These are phyloP conservation scores for Eustalomyia histrio DNA, from an alignment of 2,888 invertebrate species.

Conservation along the genomic window DNA sequence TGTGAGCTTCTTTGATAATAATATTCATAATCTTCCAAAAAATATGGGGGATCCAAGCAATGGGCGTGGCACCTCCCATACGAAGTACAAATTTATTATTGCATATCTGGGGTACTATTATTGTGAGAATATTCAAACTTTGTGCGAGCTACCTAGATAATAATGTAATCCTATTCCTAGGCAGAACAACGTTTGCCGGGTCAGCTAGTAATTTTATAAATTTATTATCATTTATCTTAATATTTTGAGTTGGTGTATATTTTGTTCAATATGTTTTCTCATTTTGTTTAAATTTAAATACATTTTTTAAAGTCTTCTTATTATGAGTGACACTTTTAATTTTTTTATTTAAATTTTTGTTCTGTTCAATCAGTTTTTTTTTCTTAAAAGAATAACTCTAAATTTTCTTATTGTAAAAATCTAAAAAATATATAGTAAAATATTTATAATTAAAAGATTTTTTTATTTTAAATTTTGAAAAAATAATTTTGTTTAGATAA, in stretches of 20 bases:
- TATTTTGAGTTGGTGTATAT: slow-evolving; percentile 63
- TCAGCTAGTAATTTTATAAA: slow-evolving; percentile 8
- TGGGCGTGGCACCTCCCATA: no score
- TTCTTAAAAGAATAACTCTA: slow-evolving; percentile 27
- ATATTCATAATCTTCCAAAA: no score
- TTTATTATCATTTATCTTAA: slow-evolving; percentile 35
- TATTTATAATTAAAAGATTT: slow-evolving; percentile 19
- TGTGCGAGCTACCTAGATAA: no score
- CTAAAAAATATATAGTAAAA: slow-evolving; percentile 37
- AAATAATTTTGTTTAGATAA: slow-evolving; percentile 28
- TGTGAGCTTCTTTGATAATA: no score
- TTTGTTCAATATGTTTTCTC: slow-evolving; percentile 28
- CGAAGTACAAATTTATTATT: no score
- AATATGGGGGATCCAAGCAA: no score
- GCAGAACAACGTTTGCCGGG: no score
- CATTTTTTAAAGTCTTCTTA: slow-evolving; percentile 59
- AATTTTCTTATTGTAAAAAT: slow-evolving; percentile 34
- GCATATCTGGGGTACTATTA: no score
- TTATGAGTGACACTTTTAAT: slow-evolving; percentile 43
- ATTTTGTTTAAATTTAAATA: slow-evolving; percentile 28
- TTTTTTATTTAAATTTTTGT: slow-evolving; percentile 6
- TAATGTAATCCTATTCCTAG: no score
- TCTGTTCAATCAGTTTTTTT: slow-evolving; percentile 8
- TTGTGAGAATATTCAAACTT: no score
- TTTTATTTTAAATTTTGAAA: slow-evolving; percentile 24